Evolutionary conservation across 2,797 vertebrate genomes (phyloP).

Genomic region (Thaleichthys pacificus): DNA sequence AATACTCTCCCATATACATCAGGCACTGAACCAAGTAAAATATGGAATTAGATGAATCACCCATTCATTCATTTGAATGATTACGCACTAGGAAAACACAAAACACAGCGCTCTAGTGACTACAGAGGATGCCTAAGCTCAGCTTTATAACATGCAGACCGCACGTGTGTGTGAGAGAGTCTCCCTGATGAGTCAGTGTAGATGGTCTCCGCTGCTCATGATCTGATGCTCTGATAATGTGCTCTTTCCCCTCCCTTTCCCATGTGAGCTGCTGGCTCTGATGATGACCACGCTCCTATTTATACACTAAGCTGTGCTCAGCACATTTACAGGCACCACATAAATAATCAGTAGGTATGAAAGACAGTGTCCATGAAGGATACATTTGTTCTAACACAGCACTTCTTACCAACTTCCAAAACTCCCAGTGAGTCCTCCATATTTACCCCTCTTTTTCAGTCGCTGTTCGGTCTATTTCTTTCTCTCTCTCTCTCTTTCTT

Average conservation of each 20-base stretch:
- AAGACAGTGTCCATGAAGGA: conserved; percentile 37
- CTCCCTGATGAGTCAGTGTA: conserved; percentile 61
- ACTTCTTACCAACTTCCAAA: conserved; percentile 37
- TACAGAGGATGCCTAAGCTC: conserved; percentile 36
- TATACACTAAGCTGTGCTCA: conserved; percentile 66
- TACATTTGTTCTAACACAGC: conserved; percentile 48
- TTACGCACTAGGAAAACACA: conserved; percentile 31
- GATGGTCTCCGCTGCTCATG: conserved; percentile 50
- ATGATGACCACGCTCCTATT: conserved; percentile 67
- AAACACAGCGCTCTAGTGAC: conserved; percentile 13
- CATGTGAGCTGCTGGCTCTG: conserved; percentile 47
- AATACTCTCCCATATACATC: conserved; percentile 35
- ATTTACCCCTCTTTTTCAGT: not conserved
- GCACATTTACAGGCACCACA: conserved; percentile 64
- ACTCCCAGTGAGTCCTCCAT: not conserved
- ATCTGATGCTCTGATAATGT: conserved; percentile 59
- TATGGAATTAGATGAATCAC: conserved; percentile 36
- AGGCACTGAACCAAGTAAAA: conserved; percentile 46
- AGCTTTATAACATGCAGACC: conserved; percentile 22
- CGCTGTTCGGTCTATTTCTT: not conserved
- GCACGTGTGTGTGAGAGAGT: conserved; percentile 21
- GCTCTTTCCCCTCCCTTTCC: conserved; percentile 32
- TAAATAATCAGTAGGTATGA: conserved; percentile 64
- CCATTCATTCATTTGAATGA: conserved; percentile 45
- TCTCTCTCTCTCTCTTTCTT: conserved; percentile 5